Evolutionary conservation across 2,113 vertebrate species (phyloP).

Genomic region (Ceyx melanurus): DNA sequence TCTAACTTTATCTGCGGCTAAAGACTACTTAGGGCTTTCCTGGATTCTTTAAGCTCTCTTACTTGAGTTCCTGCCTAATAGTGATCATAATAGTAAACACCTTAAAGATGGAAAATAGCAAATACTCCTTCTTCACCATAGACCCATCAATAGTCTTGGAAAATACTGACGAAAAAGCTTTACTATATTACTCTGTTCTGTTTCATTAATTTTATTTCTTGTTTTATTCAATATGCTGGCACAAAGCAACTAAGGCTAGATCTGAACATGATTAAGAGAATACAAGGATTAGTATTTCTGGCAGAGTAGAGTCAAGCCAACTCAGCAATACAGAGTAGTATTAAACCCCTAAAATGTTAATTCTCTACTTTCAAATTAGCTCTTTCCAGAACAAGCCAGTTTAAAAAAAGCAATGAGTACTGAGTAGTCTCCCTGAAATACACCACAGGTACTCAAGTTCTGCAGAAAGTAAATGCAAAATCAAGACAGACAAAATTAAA

Average conservation of each 20-base stretch:
- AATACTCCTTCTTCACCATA: neutral
- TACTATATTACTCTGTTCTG: neutral
- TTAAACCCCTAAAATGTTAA: neutral
- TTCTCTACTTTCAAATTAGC: neutral
- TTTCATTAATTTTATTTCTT: neutral
- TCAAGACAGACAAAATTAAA: neutral
- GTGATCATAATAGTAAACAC: neutral
- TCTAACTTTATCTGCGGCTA: neutral
- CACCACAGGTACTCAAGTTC: neutral
- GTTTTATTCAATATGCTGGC: neutral
- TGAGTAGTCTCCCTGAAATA: neutral
- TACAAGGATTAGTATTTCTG: neutral
- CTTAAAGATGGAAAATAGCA: neutral
- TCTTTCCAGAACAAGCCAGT: neutral
- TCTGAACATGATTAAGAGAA: neutral
- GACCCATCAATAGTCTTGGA: neutral
- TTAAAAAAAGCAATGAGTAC: neutral
- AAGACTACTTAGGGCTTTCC: neutral
- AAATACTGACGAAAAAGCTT: neutral
- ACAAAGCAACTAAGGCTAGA: neutral
- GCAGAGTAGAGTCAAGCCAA: neutral
- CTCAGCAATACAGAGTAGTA: neutral
- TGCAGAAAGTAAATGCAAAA: neutral
- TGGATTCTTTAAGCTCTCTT: neutral
- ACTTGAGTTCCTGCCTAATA: neutral